A percentile compares a stretch with the other conserved stretches of the same genome.
Conservation (phyloP, 2,797 vertebrate genomes). For the Danio jaintianensis region DNA sequence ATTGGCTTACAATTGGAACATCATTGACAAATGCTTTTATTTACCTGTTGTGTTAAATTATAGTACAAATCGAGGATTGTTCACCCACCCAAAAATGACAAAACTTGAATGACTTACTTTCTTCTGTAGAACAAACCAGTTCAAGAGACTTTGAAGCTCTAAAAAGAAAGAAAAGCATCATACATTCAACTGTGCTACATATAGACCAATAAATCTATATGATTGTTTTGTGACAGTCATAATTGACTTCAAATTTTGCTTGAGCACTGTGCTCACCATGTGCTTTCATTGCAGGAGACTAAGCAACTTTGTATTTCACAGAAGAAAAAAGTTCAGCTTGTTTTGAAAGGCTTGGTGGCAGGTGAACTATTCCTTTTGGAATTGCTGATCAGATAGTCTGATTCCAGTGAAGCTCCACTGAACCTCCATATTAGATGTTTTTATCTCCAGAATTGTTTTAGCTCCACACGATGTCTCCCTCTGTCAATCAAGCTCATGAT, state of each 20-base stretch:
- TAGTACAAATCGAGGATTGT: conserved; percentile 14
- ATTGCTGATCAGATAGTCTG: conserved; percentile 24
- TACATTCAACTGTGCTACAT: not conserved
- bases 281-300: not conserved
- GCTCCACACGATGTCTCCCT: conserved; percentile 86
- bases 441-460: conserved; percentile 89
- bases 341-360: not conserved
- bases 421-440: conserved; percentile 69
- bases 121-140: not conserved
- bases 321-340: not conserved
- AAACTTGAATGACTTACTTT: not conserved
- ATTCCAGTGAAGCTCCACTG: conserved; percentile 76
- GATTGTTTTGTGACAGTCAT: not conserved
- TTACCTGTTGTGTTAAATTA: conserved; percentile 1
- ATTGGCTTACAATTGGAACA: conserved; percentile 71
- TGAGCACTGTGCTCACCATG: not conserved
- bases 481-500: conserved; percentile 66
- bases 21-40: conserved; percentile 60
- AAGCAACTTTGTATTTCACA: not conserved
- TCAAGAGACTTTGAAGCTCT: not conserved
- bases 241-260: not conserved
- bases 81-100: not conserved
- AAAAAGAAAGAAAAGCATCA: not conserved
- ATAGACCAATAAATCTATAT: not conserved
- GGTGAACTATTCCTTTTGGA: not conserved